A percentile compares a stretch with the other conserved stretches of the same genome.
These are phyloP conservation scores for Drosophila ercepeae DNA, from an alignment of 1,140 invertebrate genomes.

Conservation along the genomic window DNA sequence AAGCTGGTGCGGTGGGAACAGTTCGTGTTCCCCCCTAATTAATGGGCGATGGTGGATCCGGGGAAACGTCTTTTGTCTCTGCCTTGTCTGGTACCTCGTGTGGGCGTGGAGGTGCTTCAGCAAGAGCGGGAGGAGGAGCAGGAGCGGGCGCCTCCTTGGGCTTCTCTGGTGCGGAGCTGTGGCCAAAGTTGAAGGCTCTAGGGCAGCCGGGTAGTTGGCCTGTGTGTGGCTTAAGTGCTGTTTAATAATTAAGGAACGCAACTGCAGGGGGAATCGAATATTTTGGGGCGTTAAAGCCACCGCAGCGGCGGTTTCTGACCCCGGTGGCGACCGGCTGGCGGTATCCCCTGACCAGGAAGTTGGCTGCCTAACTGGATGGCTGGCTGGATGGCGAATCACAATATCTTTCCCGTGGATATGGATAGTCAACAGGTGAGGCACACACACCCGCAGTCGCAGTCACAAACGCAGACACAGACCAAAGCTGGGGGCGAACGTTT, in stretches of 20 bases:
- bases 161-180: background rate
- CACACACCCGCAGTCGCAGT: background rate
- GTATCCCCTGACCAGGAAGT: conserved; percentile 20
- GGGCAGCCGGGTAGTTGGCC: conserved; percentile 25
- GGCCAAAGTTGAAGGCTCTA: conserved; percentile 14
- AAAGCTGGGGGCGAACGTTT: conserved; percentile 11
- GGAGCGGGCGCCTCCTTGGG: background rate
- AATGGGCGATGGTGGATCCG: background rate
- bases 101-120: too few relatives aligned
- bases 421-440: conserved; percentile 48
- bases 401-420: background rate
- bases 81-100: conserved; percentile 20
- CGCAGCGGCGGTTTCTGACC: conserved; percentile 9
- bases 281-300: background rate
- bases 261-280: background rate
- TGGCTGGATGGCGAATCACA: background rate
- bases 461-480: background rate
- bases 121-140: background rate
- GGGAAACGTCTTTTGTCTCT: conserved; percentile 35
- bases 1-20: conserved; percentile 27
- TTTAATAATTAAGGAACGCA: conserved; percentile 42
- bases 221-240: conserved; percentile 41
- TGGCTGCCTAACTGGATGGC: rapidly evolving
- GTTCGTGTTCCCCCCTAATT: conserved; percentile 5
- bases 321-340: background rate